Percentiles rank a stretch among this genome's conserved stretches.
phyloP scores from a whole-genome alignment of 2,888 invertebrate genomes.

The Cetonia aurata region DNA sequence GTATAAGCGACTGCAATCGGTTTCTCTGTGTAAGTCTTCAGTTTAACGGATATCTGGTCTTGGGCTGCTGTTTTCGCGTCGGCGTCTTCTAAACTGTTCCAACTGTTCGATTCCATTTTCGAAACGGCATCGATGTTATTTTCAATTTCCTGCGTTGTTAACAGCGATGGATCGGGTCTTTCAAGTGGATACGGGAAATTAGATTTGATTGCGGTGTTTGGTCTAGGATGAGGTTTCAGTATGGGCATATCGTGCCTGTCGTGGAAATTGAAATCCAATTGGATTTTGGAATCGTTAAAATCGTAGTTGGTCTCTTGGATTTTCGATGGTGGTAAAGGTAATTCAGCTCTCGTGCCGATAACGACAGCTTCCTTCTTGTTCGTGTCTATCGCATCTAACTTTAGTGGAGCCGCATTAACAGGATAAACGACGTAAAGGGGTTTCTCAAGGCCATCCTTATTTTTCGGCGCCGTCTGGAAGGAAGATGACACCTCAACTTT shows the following conservation, averaged over 20 bases:
- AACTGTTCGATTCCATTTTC: conserved; percentile 59
- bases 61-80: conserved; percentile 65
- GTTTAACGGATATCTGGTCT: conserved; percentile 63
- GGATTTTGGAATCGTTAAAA: conserved; percentile 65
- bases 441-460: conserved; percentile 61
- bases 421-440: conserved; percentile 72
- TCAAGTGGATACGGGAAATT: conserved; percentile 77
- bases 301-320: conserved; percentile 51
- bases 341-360: conserved; percentile 70
- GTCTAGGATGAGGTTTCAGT: conserved; percentile 64
- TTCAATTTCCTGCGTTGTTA: conserved; percentile 61
- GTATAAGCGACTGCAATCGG: conserved; percentile 77
- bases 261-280: conserved; percentile 53
- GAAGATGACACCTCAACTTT: conserved; percentile 61
- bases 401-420: conserved; percentile 69
- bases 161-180: conserved; percentile 69
- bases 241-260: conserved; percentile 64
- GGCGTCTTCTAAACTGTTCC: conserved; percentile 64
- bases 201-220: conserved; percentile 66
- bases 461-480: conserved; percentile 57
- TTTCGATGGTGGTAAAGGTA: conserved; percentile 63
- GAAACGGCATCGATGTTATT: conserved; percentile 59
- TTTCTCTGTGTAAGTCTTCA: conserved; percentile 68
- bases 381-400: conserved; percentile 64
- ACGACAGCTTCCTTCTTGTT: conserved; percentile 70